Conservation (phyloP, 2,797 vertebrate genomes). For the Melanotaenia trifasciata region DNA sequence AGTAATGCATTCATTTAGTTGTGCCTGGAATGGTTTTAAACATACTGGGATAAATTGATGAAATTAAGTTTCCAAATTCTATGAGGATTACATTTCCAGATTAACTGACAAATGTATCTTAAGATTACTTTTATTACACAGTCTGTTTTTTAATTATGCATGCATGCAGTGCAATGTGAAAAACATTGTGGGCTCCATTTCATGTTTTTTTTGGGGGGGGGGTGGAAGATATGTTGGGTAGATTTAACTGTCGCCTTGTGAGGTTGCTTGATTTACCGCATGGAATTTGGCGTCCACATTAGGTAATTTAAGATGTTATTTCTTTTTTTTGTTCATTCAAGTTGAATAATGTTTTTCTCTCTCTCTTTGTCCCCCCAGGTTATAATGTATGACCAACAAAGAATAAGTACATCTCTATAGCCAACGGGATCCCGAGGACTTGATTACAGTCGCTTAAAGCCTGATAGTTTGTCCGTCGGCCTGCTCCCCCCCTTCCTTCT, state of each 20-base stretch:
- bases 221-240: background rate
- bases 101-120: background rate
- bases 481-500: slow-evolving; percentile 81
- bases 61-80: slow-evolving; percentile 4
- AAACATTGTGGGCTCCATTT: background rate
- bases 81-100: background rate
- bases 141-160: background rate
- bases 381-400: slow-evolving; percentile 95
- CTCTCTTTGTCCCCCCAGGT: slow-evolving; percentile 79
- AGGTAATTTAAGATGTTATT: background rate
- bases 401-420: slow-evolving; percentile 98
- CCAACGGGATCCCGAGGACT: slow-evolving; percentile 92
- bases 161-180: background rate
- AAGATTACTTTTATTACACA: background rate
- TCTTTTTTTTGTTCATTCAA: background rate
- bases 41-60: background rate
- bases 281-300: slow-evolving; percentile 40
- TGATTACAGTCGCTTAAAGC: slow-evolving; percentile 96
- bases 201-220: background rate
- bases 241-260: background rate
- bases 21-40: background rate
- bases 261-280: slow-evolving; percentile 32
- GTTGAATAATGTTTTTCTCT: too few species aligned
- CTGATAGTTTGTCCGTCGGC: slow-evolving; percentile 93
- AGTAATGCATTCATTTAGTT: background rate